Evolutionary conservation across 92 coral and sea anemone species (phyloP).

Genomic region (Epizoanthus illoricatus): DNA sequence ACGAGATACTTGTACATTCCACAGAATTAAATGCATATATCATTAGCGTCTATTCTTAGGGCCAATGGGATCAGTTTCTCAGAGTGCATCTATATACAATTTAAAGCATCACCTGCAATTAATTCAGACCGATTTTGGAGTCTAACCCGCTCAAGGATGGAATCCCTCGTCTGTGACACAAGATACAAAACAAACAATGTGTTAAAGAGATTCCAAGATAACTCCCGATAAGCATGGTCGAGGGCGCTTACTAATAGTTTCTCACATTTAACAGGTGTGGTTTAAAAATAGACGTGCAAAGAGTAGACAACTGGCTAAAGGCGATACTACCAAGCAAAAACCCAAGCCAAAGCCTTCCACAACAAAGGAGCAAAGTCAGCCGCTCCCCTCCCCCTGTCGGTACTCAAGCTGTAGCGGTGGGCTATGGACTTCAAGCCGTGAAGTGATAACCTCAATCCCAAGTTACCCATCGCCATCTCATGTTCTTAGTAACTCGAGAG

Average conservation of each 20-base stretch:
- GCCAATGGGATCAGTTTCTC: slow-evolving; percentile 2
- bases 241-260: slow-evolving; percentile 1
- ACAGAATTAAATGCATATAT: neutral
- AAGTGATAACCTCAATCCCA: slow-evolving; percentile 80
- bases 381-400: slow-evolving; percentile 84
- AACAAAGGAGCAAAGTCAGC: slow-evolving; percentile 76
- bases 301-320: slow-evolving; percentile 88
- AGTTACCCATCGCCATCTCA: slow-evolving; percentile 79
- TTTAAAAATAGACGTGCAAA: slow-evolving; percentile 98
- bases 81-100: neutral
- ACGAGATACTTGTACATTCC: neutral
- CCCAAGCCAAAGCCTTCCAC: slow-evolving; percentile 90
- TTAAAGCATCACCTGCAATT: neutral
- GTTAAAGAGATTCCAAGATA: slow-evolving; percentile 35
- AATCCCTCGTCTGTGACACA: slow-evolving; percentile 1
- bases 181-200: slow-evolving; percentile 19
- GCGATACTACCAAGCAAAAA: slow-evolving; percentile 71
- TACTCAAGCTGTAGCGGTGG: slow-evolving; percentile 95
- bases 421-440: slow-evolving; percentile 96
- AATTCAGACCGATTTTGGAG: neutral
- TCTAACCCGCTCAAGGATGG: neutral
- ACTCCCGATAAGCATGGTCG: neutral
- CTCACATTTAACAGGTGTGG: slow-evolving; percentile 83
- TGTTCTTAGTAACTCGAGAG: slow-evolving; percentile 77
- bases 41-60: neutral